These are phyloP conservation scores for Synergus gifuensis DNA, from an alignment of 2,888 invertebrate genomes.

Conservation along the genomic window DNA sequence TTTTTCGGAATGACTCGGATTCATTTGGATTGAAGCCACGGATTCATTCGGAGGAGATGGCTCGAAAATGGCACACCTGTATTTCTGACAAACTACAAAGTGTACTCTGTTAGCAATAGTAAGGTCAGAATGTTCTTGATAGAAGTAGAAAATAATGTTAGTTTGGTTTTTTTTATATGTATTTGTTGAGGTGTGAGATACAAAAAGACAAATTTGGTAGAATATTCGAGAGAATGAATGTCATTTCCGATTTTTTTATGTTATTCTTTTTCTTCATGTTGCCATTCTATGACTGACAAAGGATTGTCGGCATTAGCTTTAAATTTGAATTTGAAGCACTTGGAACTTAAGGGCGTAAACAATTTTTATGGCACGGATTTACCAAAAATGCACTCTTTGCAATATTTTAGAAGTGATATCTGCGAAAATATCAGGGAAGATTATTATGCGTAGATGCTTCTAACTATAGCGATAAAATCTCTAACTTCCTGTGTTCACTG, in stretches of 20 bases:
- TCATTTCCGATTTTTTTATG: neutral
- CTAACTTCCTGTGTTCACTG: too few species aligned
- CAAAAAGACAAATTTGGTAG: too few species aligned
- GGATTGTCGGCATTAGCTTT: neutral
- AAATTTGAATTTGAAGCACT: neutral
- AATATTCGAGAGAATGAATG: neutral
- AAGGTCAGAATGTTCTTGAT: too few species aligned
- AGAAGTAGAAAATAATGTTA: too few species aligned
- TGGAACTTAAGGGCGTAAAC: neutral
- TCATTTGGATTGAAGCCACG: too few species aligned
- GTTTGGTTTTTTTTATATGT: too few species aligned
- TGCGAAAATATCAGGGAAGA: neutral
- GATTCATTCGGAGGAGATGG: too few species aligned
- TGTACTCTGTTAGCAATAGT: too few species aligned
- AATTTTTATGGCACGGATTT: neutral
- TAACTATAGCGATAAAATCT: neutral
- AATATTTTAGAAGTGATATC: neutral
- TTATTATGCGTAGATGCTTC: neutral
- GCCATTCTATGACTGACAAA: neutral
- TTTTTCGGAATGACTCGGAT: too few species aligned
- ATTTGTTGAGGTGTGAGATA: too few species aligned
- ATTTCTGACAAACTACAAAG: too few species aligned
- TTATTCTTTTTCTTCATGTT: neutral
- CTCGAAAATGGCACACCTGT: too few species aligned
- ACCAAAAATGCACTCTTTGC: neutral